Base-by-base conservation (phyloP, 1,140 invertebrate species). In the Saccostrea glomerata region DNA sequence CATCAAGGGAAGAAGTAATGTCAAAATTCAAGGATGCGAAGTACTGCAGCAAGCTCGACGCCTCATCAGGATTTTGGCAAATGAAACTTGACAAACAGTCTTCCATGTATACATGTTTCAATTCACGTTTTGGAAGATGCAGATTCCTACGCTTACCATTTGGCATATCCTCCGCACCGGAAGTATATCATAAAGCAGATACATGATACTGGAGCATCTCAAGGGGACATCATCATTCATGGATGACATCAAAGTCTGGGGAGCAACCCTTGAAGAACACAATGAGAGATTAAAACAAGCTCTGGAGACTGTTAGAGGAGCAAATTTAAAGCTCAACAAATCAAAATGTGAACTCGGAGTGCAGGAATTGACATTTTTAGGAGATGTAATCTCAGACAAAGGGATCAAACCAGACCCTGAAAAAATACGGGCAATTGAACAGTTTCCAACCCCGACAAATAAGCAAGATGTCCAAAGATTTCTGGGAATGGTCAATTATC, bases 71-170 rank as follows among this genome's bases (percentile, higher is more conserved):
- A 54, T 88, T 90, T 86, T 91, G 77, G 82, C 90, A 91, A 87
- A 88, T 92, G 7, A 20, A 55, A 47, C 87, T 93, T 3, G 56
- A 58, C 56, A 58, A 58, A 58, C 56, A 2, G 9, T 58, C 9
- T 58, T 11, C 56, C 9, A 58, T 58, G 4, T 11, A 58, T 58
- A 58, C 56, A 3, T 58, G 17, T 84, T 88, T 40, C 20, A 40
- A 20, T 17, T 13, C 36, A 47, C 12, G 7, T 9, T 83, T 36
- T 47, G 0, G n/a, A 91, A 94, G 63, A 58, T 58, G 13, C 9
- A 58, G 9, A 11, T 58, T 58, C 56, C n/a, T n/a, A 58, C 9
- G 2, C 2, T 85, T 95, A 25, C 94, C 95, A 6, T 95, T 95
- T 91, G 94, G 95, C 17, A 89, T 95, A n/a, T 85, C 15, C 3